A percentile compares a stretch with the other conserved stretches of the same genome.
phyloP scores from a whole-genome alignment of 1,140 invertebrate genomes.

The Brachionus angularis region DNA sequence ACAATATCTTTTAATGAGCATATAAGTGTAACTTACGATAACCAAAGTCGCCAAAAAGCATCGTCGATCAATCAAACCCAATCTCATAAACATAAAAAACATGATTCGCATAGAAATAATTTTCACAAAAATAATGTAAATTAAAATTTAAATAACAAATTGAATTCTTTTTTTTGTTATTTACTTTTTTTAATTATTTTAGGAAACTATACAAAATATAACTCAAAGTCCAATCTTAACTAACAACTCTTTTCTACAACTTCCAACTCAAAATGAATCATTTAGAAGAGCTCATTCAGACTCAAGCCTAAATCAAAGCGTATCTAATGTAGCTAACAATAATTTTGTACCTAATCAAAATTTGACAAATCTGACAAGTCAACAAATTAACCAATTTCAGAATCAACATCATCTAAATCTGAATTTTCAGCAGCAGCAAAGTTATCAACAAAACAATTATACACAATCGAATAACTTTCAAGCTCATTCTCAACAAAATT shows the following conservation, averaged over 20 bases:
- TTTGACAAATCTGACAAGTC: neutral
- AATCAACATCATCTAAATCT: too few species aligned
- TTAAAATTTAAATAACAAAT: too few species aligned
- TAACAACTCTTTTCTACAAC: constrained; percentile 21
- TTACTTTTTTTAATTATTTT: too few species aligned
- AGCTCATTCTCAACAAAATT: constrained; percentile 4
- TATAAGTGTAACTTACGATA: constrained; percentile 7
- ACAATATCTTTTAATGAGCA: neutral
- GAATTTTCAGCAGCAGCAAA: constrained; percentile 1
- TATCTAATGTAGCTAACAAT: neutral
- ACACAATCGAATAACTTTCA: neutral
- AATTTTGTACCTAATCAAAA: constrained; percentile 3
- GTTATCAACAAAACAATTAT: neutral
- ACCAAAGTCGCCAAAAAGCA: neutral
- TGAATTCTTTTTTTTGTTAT: too few species aligned
- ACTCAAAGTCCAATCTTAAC: too few species aligned
- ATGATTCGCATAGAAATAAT: neutral
- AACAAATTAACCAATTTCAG: too few species aligned
- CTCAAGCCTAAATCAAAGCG: constrained; percentile 4
- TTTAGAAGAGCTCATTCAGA: constrained; percentile 34
- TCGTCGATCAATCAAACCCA: neutral
- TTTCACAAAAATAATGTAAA: too few species aligned
- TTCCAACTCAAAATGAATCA: constrained; percentile 10
- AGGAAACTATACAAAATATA: too few species aligned
- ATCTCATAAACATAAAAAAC: neutral